A percentile compares a stretch with the other conserved stretches of the same genome.
Conservation (phyloP, 2,797 vertebrate genomes). For the Sternotherus odoratus region DNA sequence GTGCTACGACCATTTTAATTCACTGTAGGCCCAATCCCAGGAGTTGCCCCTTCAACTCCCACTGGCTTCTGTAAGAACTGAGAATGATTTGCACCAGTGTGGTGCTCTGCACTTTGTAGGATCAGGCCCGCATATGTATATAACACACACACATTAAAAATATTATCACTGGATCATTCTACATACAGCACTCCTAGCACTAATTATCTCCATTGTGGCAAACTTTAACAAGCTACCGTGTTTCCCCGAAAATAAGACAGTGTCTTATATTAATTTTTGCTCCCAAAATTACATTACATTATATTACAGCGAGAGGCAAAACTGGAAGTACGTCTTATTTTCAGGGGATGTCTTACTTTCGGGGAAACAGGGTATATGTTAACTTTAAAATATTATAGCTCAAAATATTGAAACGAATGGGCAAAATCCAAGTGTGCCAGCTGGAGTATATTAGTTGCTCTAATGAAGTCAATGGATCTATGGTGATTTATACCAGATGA, state of each 20-base stretch:
- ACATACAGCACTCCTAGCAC: rapidly evolving
- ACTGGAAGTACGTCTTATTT: too few relatives aligned
- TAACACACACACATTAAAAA: neutral
- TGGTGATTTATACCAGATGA: too few relatives aligned
- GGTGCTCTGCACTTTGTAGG: too few relatives aligned
- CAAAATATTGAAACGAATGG: neutral
- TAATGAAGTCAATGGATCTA: neutral
- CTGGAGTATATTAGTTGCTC: neutral
- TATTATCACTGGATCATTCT: neutral
- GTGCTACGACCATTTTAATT: neutral
- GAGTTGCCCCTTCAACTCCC: neutral
- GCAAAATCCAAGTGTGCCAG: neutral
- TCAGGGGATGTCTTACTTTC: too few relatives aligned
- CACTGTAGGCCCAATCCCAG: neutral
- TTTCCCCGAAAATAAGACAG: too few relatives aligned
- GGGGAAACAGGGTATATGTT: too few relatives aligned
- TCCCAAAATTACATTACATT: too few relatives aligned
- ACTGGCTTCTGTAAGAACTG: neutral
- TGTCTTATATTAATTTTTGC: too few relatives aligned
- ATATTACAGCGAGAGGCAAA: too few relatives aligned
- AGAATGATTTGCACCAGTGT: too few relatives aligned
- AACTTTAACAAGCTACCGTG: rapidly evolving
- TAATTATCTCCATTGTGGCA: rapidly evolving
- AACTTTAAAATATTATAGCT: neutral
- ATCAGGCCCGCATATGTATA: too few relatives aligned